These are phyloP conservation scores for Parotia lawesii DNA, from an alignment of 2,113 vertebrate species.

Conservation along the genomic window DNA sequence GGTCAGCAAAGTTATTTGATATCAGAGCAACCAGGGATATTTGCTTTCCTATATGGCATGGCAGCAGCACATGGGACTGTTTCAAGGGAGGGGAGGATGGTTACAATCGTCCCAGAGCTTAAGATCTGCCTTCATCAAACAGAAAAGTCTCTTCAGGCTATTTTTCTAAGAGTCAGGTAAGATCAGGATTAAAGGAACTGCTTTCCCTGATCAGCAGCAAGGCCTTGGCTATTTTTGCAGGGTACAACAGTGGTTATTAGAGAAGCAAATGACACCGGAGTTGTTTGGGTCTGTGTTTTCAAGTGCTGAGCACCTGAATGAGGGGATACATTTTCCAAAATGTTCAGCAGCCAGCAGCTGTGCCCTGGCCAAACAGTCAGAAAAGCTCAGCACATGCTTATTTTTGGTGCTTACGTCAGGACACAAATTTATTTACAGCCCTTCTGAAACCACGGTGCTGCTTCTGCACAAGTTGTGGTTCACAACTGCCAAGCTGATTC, in stretches of 20 bases:
- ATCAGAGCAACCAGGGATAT: neutral
- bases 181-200: neutral
- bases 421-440: neutral
- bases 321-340: neutral
- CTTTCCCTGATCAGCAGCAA: neutral
- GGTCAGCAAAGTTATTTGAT: neutral
- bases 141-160: neutral
- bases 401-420: constrained; percentile 35
- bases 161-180: neutral
- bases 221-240: neutral
- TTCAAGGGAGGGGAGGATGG: neutral
- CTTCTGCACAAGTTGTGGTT: neutral
- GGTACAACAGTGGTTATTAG: neutral
- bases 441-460: neutral
- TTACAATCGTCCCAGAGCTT: neutral
- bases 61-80: neutral
- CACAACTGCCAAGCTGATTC: neutral
- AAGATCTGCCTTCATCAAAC: neutral
- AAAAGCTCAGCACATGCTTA: neutral
- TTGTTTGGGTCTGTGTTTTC: neutral
- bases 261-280: neutral
- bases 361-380: neutral
- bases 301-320: constrained; percentile 1
- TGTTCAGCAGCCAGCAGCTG: neutral
- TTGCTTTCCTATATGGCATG: neutral